A percentile compares a stretch with the other conserved stretches of the same genome.
Evolutionary conservation across 2,113 vertebrate species (phyloP).

Genomic region (Siphamia tubifer): DNA sequence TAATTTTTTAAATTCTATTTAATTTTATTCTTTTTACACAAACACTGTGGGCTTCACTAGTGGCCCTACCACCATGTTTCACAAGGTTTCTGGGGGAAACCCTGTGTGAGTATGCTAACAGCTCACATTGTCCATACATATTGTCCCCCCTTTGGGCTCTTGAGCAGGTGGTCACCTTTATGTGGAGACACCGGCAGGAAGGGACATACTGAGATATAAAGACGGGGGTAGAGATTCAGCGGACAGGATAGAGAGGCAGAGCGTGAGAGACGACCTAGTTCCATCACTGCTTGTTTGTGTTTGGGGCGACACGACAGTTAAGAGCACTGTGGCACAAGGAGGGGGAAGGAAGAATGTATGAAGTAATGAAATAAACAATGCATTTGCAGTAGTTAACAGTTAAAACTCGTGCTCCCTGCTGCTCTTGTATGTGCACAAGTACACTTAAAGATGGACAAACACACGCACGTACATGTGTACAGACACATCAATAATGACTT

Average conservation of each 20-base stretch:
- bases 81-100: too few species aligned
- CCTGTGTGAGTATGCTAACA: too few species aligned
- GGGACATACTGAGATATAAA: background rate
- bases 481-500: background rate
- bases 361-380: conserved; percentile 48
- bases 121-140: too few species aligned
- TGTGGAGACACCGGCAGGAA: background rate
- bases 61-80: too few species aligned
- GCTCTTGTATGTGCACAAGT: background rate
- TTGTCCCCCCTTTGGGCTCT: too few species aligned
- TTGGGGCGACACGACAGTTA: conserved; percentile 57
- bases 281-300: conserved; percentile 77
- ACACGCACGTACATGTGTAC: background rate
- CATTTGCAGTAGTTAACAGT: conserved; percentile 19
- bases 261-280: conserved; percentile 74
- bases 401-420: conserved; percentile 3
- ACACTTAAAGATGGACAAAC: background rate
- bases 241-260: conserved; percentile 42
- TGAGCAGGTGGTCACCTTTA: too few species aligned
- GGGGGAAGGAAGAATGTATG: conserved; percentile 14
- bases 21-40: too few species aligned
- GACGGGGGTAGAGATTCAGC: conserved; percentile 1
- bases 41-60: too few species aligned
- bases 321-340: conserved; percentile 41
- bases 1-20: too few species aligned